phyloP scores from a whole-genome alignment of 2,113 vertebrate genomes.

The Callaeas wilsoni region DNA sequence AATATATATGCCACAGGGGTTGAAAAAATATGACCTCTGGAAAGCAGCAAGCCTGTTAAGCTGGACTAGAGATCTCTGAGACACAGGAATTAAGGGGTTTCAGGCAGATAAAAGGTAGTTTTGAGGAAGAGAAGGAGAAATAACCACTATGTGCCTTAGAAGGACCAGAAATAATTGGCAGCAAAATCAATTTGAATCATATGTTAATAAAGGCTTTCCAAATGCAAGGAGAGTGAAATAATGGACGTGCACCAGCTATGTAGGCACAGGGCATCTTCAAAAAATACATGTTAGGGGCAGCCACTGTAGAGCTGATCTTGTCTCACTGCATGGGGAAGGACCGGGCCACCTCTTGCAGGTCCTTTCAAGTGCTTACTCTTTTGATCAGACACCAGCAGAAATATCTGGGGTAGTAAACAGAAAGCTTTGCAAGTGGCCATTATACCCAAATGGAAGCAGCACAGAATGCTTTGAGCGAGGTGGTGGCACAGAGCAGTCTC shows the following conservation, averaged over 20 bases:
- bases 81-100: background rate
- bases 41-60: background rate
- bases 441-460: background rate
- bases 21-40: background rate
- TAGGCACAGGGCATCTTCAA: background rate
- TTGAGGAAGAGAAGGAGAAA: background rate
- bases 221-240: background rate
- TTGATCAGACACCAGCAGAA: background rate
- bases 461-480: background rate
- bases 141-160: background rate
- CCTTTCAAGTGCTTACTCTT: background rate
- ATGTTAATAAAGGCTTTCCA: background rate
- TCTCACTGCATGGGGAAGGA: background rate
- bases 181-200: background rate
- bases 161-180: constrained; percentile 5
- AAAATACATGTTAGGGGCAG: background rate
- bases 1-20: background rate
- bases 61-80: background rate
- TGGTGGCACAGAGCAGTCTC: background rate
- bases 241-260: background rate
- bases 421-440: background rate
- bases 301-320: background rate
- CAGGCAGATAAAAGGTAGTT: background rate
- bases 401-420: background rate
- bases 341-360: background rate